Conservation (phyloP, 2,113 vertebrate genomes). For the Dinomys branickii region DNA sequence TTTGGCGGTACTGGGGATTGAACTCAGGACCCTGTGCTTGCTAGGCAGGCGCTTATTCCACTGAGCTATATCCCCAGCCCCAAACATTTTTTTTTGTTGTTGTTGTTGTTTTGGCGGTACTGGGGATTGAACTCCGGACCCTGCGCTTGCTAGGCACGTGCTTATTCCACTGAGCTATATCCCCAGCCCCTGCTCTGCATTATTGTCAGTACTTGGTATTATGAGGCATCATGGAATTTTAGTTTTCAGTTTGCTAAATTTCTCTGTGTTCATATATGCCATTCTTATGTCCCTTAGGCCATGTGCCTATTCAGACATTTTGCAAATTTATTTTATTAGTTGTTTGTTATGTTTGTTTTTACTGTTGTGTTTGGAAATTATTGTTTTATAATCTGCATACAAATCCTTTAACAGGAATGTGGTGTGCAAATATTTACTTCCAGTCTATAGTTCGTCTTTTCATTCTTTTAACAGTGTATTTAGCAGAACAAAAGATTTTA, state of each 20-base stretch:
- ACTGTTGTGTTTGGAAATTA: background rate
- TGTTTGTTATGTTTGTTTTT: background rate
- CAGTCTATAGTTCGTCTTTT: background rate
- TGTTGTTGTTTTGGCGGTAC: too few species aligned
- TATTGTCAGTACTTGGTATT: background rate
- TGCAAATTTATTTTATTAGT: background rate
- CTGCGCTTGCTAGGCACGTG: too few species aligned
- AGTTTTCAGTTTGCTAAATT: background rate
- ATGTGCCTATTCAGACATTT: background rate
- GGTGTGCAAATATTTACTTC: slow-evolving; percentile 12
- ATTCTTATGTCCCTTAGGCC: background rate
- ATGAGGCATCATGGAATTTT: background rate
- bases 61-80: too few species aligned
- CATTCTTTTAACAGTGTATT: background rate
- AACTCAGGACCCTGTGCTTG: too few species aligned
- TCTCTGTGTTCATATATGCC: background rate
- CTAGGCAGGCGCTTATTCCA: too few species aligned
- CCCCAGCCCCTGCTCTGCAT: background rate
- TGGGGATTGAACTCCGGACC: too few species aligned
- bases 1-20: too few species aligned
- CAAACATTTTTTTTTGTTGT: too few species aligned
- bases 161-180: too few species aligned
- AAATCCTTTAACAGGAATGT: background rate
- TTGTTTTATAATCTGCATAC: background rate
- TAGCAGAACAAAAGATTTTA: background rate